Percentiles rank a stretch among this genome's conserved stretches.
phyloP scores from a whole-genome alignment of 1,140 invertebrate species.

The Ostrea denselamellosa region DNA sequence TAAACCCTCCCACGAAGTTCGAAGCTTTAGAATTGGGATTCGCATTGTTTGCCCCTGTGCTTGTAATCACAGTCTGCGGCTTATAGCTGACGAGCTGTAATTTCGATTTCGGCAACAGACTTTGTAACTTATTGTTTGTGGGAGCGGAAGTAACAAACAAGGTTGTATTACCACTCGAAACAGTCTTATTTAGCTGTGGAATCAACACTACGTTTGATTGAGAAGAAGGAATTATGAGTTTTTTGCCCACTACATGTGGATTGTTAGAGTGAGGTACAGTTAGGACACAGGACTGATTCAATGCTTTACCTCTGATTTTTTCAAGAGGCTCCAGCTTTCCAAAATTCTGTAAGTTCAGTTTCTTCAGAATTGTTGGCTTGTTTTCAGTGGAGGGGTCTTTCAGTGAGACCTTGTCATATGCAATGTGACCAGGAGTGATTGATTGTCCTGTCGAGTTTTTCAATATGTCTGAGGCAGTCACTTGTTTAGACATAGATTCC shows the following conservation, averaged over 20 bases:
- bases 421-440: not conserved
- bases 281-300: not conserved
- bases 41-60: not conserved
- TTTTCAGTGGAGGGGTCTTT: not conserved
- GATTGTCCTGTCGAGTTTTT: not conserved
- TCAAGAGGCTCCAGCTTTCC: not conserved
- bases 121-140: not conserved
- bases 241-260: not conserved
- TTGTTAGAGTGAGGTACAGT: no score
- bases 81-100: not conserved
- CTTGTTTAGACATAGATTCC: not conserved
- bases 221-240: not conserved
- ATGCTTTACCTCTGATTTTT: constrained; percentile 2
- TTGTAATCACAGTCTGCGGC: not conserved
- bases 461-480: not conserved
- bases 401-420: not conserved
- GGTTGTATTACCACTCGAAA: not conserved
- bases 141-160: not conserved
- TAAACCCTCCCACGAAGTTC: not conserved
- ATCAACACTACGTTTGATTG: not conserved
- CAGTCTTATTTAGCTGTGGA: not conserved
- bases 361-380: not conserved
- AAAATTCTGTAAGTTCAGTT: not conserved
- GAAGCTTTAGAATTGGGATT: not conserved
- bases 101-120: not conserved